These are phyloP conservation scores for Trichonephila inaurata DNA, from an alignment of 1,140 invertebrate species.

Conservation along the genomic window DNA sequence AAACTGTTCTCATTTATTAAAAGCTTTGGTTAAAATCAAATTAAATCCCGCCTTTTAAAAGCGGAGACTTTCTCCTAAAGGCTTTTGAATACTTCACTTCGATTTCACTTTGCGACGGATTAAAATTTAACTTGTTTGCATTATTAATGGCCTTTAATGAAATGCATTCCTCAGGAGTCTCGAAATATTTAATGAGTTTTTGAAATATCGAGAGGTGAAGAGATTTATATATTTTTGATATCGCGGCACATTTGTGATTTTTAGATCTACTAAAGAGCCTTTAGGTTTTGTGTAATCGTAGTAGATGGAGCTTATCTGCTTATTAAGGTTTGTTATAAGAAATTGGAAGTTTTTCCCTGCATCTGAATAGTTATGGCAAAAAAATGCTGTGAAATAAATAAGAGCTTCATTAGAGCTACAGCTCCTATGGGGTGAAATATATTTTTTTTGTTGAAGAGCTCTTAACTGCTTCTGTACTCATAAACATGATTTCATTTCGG, in stretches of 20 bases:
- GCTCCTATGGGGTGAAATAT: too few relatives aligned
- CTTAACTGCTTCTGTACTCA: too few relatives aligned
- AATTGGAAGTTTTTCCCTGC: not conserved
- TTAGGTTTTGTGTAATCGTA: too few relatives aligned
- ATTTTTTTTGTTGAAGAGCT: too few relatives aligned
- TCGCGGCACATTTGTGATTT: not conserved
- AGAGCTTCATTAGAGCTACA: too few relatives aligned
- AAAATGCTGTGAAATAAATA: not conserved
- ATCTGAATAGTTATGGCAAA: not conserved
- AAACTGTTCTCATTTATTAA: not conserved
- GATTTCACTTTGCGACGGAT: not conserved
- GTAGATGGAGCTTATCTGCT: not conserved
- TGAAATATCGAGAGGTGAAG: not conserved
- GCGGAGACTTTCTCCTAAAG: not conserved
- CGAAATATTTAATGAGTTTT: not conserved
- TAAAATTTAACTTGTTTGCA: not conserved
- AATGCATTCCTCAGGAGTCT: not conserved
- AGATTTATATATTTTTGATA: not conserved
- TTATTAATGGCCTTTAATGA: not conserved
- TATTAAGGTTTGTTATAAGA: not conserved
- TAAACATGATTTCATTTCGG: too few relatives aligned
- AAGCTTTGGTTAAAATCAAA: not conserved
- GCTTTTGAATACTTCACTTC: not conserved
- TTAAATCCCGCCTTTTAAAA: not conserved
- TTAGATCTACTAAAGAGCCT: not conserved